Evolutionary conservation across 2,888 invertebrate genomes (phyloP), one percentile per base, ranked within the genome.

Genomic region (Sinodicranocentrus sp.): DNA sequence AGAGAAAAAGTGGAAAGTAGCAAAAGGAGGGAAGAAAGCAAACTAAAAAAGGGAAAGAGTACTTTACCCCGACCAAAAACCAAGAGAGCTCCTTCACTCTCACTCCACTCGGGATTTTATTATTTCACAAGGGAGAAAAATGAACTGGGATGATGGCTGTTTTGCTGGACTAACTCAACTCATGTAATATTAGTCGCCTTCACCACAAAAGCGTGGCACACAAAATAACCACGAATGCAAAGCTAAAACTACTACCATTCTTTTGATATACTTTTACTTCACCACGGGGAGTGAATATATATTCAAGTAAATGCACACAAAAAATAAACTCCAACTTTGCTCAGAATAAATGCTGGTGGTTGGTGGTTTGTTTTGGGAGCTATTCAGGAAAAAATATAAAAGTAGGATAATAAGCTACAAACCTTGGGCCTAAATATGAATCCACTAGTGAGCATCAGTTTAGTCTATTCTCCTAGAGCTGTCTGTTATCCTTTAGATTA

Each of bases 111-210:
- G 48, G 65, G 75, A 76, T 76, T 76, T 76, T 76, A 65, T 82
- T 76, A 65, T 82, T 70, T 76, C 70, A 70, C 76, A 21, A 21
- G 71, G 82, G 82, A 82, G 70, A 82, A 82, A 82, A 75, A 76
- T 82, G 70, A 82, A 82, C 75, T 61, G 25, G 65, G 75, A 76
- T 76, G 75, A 65, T 65, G 33, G 75, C 15, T 75, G 63, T 52
- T 28, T 65, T 65, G 65, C 63, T 65, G 75, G 75, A 26, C 54
- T 54, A 71, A 65, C 82, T 82, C 82, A 71, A 65, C 75, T 82
- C 82, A 61, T 76, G 65, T 39, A 76, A 65, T 78, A 78, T 70
- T 78, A 68, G 54, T 78, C 43, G 70, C 54, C 39, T 54, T 10
- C 52, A 76, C 70, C 72, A 57, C 72, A 72, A 65, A 70, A 82